These are phyloP conservation scores for Glyphotaelius pellucidus DNA, from an alignment of 2,888 invertebrate species.

Conservation along the genomic window DNA sequence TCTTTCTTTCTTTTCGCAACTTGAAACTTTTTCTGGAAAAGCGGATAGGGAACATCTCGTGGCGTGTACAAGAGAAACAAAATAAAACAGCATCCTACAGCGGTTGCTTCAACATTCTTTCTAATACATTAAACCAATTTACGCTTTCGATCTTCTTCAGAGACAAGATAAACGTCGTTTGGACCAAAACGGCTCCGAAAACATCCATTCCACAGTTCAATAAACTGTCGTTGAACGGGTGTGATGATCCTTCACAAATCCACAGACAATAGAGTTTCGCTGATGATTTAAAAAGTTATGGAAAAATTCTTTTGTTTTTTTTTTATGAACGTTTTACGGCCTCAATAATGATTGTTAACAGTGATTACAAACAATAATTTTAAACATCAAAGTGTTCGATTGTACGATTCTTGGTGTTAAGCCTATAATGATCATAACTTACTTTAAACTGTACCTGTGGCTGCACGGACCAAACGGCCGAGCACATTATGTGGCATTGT, in stretches of 20 bases:
- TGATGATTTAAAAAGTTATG: not conserved
- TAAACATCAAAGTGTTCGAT: not conserved
- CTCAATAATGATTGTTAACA: not conserved
- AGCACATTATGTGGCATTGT: no score
- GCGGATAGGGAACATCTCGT: not conserved
- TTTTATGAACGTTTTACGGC: not conserved
- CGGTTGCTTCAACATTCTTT: not conserved
- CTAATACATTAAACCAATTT: constrained; percentile 2
- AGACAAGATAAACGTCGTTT: not conserved
- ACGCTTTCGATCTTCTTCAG: not conserved
- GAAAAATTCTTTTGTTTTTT: not conserved
- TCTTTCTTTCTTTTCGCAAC: not conserved
- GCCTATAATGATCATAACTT: not conserved
- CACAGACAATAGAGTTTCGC: not conserved
- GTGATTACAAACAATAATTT: no score
- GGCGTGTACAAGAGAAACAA: not conserved
- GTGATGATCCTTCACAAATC: not conserved
- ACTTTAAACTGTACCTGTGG: no score
- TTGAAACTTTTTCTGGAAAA: not conserved
- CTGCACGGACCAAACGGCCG: no score
- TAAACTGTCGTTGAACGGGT: not conserved
- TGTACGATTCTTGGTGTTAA: not conserved
- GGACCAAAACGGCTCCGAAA: not conserved
- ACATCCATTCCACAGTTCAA: not conserved
- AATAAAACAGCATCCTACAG: not conserved